Evolutionary conservation across 2,113 vertebrate species (phyloP), one percentile per base, ranked within the genome.

Genomic region (Chiloscyllium plagiosum): DNA sequence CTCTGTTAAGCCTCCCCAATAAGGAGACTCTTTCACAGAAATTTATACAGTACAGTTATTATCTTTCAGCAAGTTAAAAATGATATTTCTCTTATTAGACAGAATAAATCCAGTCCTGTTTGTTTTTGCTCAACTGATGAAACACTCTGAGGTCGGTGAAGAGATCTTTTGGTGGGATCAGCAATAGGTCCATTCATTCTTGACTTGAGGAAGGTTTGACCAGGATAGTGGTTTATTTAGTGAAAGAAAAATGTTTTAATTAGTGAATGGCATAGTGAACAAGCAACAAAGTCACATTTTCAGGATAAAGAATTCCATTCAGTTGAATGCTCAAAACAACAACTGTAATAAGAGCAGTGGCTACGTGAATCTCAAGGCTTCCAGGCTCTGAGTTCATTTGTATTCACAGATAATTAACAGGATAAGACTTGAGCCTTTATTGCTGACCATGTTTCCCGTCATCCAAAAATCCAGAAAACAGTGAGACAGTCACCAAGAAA

Each of bases 121-220:
- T 90, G 5, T 13, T 61, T 56, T 52, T 5, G 56, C 56, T 92
- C 56, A 66, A 66, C 52, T 22, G 56, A 61, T 50, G 83, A 19
- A 47, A 89, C 29, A 13, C n/a, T 56, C 37, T 92, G 56, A 92
- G 89, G 56, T 42, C 17, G 7, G 61, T 61, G 66, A 0, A 42
- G 61, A 33, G 65, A 17, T n/a, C 17, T 20, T 66, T 66, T 68
- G 61, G 33, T 20, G n/a, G 56, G 61, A 93, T 17, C 22, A 66
- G 89, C 33, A 93, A 93, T 93, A n/a, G 61, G n/a, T 61, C 61
- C 56, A 93, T 93, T 93, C 89, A 93, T 93, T 66, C 89, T 93
- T n/a, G 15, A 66, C 89, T 93, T 42, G 89, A 61, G n/a, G 17
- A 93, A 93, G 89, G 89, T 68, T 37, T 42, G 33, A 93, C n/a